Conservation (phyloP, 2,797 vertebrate species). For the Otolemur crassicaudatus region DNA sequence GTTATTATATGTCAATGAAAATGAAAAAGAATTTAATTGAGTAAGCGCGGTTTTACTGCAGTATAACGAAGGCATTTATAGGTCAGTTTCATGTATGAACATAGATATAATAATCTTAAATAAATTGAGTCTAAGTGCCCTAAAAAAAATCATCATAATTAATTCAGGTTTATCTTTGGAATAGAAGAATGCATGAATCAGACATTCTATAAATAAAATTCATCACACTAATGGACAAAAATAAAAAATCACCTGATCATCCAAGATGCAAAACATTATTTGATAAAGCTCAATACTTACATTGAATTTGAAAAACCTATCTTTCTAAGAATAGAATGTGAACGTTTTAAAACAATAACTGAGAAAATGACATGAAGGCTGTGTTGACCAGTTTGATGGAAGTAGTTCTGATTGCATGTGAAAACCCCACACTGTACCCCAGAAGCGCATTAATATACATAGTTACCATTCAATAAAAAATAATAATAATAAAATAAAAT, state of each 20-base stretch:
- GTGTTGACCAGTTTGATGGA: no score
- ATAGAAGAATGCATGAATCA: not conserved
- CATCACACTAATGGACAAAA: not conserved
- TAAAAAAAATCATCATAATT: not conserved
- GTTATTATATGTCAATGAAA: not conserved
- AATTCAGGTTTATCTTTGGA: constrained; percentile 23
- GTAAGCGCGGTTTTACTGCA: not conserved
- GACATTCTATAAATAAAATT: not conserved
- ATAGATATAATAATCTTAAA: not conserved
- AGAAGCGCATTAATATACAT: no score
- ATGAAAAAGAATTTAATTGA: not conserved
- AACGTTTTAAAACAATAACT: no score
- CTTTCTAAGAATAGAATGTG: no score
- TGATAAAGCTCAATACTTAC: not conserved
- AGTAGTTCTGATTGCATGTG: no score
- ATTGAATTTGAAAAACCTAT: not conserved
- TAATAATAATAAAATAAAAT: no score
- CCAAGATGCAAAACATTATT: not conserved
- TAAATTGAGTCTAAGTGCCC: not conserved
- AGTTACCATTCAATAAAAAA: no score
- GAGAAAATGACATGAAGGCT: no score
- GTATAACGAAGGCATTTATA: not conserved
- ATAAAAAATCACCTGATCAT: not conserved
- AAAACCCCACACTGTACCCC: no score
- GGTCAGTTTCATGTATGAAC: not conserved